Conservation (phyloP, 2,797 vertebrate genomes). For the Bovichtus diacanthus region DNA sequence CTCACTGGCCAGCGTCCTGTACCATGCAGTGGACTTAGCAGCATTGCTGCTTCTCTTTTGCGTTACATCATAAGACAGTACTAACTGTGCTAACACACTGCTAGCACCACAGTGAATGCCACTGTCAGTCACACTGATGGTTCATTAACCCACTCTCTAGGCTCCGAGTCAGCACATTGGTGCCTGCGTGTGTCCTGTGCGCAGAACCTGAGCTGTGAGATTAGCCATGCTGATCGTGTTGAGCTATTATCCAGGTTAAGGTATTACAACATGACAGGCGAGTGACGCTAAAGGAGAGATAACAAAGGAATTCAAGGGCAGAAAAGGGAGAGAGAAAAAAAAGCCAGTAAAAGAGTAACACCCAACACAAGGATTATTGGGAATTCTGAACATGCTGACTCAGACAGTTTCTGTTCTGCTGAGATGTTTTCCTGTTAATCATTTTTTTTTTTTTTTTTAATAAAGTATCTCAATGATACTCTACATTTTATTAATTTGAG, state of each 20-base stretch:
- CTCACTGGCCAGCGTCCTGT: not conserved
- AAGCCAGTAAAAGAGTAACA: too few relatives aligned
- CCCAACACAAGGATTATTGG: not conserved
- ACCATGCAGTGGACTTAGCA: not conserved
- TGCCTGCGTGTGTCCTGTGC: slow-evolving; percentile 56
- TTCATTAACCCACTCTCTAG: slow-evolving; percentile 61
- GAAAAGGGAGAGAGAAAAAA: not conserved
- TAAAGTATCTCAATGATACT: slow-evolving; percentile 3
- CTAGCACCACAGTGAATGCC: slow-evolving; percentile 38
- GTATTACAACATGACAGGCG: slow-evolving; percentile 73
- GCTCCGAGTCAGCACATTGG: slow-evolving; percentile 73
- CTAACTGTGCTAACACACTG: slow-evolving; percentile 24
- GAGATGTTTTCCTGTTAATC: slow-evolving; percentile 23
- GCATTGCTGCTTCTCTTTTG: not conserved
- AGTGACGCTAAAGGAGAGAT: slow-evolving; percentile 36
- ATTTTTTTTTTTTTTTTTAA: not conserved
- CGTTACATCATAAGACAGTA: slow-evolving; percentile 2
- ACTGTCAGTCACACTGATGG: slow-evolving; percentile 59
- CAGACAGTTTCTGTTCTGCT: not conserved
- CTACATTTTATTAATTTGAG: slow-evolving; percentile 2
- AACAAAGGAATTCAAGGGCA: slow-evolving; percentile 29
- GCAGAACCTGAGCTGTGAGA: slow-evolving; percentile 78
- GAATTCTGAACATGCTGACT: not conserved
- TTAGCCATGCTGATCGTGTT: slow-evolving; percentile 77
- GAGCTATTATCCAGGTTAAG: slow-evolving; percentile 79